Conservation (phyloP, 1,140 invertebrate species). For the Brachionus rotundiformis region DNA sequence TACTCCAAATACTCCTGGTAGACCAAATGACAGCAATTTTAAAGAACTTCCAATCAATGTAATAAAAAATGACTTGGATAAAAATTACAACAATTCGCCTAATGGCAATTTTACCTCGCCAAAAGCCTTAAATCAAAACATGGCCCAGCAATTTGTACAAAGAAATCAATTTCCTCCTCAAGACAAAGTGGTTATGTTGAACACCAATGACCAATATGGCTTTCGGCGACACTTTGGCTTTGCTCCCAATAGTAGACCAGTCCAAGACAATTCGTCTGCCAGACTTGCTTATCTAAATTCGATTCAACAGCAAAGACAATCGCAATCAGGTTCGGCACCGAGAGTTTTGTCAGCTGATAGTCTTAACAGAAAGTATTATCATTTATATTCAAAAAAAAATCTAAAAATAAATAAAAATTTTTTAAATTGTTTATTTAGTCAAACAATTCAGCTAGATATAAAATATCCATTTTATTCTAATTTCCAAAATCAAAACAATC, state of each 20-base stretch:
- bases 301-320: not conserved
- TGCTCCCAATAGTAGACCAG: not conserved
- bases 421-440: not conserved
- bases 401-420: not conserved
- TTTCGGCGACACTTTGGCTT: not conserved
- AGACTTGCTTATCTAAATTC: conserved; percentile 25
- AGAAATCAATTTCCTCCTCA: not conserved
- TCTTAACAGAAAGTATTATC: conserved; percentile 6
- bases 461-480: conserved; percentile 48
- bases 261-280: not conserved
- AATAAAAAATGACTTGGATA: not conserved
- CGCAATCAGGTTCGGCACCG: not conserved
- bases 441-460: conserved; percentile 6
- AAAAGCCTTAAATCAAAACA: not conserved
- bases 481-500: conserved; percentile 5
- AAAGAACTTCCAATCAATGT: not conserved
- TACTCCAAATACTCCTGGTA: not conserved
- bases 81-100: not conserved
- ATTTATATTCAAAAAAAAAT: no score
- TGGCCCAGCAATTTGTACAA: conserved; percentile 1
- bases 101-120: not conserved
- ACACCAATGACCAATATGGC: not conserved
- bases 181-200: not conserved
- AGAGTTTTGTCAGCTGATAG: conserved; percentile 8
- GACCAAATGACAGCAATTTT: not conserved